A percentile compares a stretch with the other conserved stretches of the same genome.
phyloP scores from a whole-genome alignment of 2,113 vertebrate species.

The Crotalus viridis region DNA sequence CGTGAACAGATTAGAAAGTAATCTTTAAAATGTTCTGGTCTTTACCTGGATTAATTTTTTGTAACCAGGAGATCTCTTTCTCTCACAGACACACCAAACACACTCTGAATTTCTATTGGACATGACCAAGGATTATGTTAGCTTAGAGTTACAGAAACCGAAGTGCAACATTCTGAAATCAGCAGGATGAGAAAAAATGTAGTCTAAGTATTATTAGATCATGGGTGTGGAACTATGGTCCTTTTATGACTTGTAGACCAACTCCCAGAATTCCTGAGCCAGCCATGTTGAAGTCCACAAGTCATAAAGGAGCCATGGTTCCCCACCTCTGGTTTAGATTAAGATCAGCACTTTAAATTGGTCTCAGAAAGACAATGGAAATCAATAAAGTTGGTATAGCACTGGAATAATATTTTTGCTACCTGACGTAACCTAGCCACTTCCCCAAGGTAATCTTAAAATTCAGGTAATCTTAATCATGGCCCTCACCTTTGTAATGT shows the following conservation, averaged over 20 bases:
- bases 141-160: not conserved
- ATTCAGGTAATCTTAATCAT: not conserved
- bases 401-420: not conserved
- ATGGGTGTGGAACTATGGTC: too few relatives aligned
- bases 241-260: not conserved
- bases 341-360: not conserved
- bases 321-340: too few relatives aligned
- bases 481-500: constrained; percentile 61
- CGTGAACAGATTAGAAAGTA: not conserved
- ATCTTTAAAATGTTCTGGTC: not conserved
- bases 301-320: too few relatives aligned
- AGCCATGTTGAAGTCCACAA: not conserved
- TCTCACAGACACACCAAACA: not conserved
- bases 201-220: not conserved
- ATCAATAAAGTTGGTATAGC: not conserved
- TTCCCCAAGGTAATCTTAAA: not conserved
- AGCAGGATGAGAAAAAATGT: not conserved
- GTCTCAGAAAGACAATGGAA: not conserved
- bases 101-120: not conserved
- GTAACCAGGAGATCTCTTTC: not conserved
- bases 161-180: not conserved
- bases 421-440: not conserved
- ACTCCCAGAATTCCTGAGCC: too few relatives aligned
- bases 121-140: not conserved
- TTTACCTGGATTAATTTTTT: not conserved